Percentiles rank a stretch among this genome's conserved stretches.
phyloP scores from a whole-genome alignment of 2,113 vertebrate genomes.

The Panthera uncia region DNA sequence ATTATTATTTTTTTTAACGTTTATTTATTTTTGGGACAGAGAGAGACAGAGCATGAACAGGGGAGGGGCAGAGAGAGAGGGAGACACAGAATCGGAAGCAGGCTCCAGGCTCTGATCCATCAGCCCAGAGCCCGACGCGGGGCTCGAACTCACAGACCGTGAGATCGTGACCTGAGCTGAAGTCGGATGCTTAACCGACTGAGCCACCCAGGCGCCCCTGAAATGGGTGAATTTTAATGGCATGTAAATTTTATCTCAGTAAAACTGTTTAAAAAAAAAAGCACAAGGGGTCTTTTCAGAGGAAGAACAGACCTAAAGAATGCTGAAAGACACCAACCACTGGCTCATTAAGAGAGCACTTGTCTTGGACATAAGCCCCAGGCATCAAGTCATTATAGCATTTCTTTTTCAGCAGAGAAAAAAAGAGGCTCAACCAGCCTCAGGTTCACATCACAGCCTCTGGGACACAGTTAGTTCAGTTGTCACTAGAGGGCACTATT shows the following conservation, averaged over 20 bases:
- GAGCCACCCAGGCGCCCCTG: no score
- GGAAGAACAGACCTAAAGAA: not conserved
- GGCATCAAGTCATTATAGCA: not conserved
- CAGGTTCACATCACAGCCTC: not conserved
- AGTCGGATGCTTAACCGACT: no score
- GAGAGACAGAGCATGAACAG: no score
- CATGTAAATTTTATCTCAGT: constrained; percentile 32
- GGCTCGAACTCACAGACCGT: no score
- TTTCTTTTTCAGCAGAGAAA: not conserved
- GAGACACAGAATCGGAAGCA: no score
- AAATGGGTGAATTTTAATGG: not conserved
- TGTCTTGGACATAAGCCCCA: not conserved
- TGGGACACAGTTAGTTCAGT: not conserved
- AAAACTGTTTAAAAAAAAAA: not conserved
- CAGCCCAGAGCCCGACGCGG: no score
- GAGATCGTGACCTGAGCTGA: no score
- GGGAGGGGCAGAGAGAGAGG: no score
- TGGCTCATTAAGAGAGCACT: not conserved
- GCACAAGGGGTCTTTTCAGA: not conserved
- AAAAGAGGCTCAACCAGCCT: not conserved
- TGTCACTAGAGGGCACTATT: constrained; percentile 62
- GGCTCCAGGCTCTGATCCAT: no score
- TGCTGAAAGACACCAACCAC: not conserved
- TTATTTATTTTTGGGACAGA: no score
- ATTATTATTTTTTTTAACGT: not conserved